Conservation (phyloP, 2,888 invertebrate species). For the Pachliopta kotzebuea region DNA sequence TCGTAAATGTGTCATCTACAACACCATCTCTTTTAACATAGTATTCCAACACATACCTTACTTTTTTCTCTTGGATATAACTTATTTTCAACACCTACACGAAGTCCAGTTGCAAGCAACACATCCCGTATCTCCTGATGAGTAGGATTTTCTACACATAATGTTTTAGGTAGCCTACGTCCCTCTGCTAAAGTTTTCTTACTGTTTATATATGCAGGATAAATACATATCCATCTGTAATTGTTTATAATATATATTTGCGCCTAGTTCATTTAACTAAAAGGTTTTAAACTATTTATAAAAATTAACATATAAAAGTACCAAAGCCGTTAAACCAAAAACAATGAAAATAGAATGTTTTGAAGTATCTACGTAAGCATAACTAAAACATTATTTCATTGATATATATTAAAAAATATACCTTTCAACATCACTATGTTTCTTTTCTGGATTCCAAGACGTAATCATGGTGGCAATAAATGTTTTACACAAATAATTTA, state of each 20-base stretch:
- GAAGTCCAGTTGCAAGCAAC: constrained; percentile 89
- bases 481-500: not conserved
- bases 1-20: too few species aligned
- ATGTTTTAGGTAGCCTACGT: constrained; percentile 89
- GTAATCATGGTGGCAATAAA: constrained; percentile 76
- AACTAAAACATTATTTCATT: not conserved
- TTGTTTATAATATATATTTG: not conserved
- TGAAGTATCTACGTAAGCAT: constrained; percentile 10
- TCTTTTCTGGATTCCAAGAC: constrained; percentile 87
- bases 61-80: constrained; percentile 94
- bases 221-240: constrained; percentile 95
- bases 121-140: constrained; percentile 97
- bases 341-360: too few species aligned
- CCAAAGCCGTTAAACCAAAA: too few species aligned
- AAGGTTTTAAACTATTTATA: too few species aligned
- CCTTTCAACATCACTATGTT: constrained; percentile 85
- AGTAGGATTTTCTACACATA: constrained; percentile 97
- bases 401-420: constrained; percentile 32
- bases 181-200: constrained; percentile 96
- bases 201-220: constrained; percentile 97
- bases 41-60: constrained; percentile 73
- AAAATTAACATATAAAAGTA: too few species aligned
- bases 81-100: constrained; percentile 95
- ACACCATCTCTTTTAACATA: not conserved
- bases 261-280: too few species aligned